Evolutionary conservation across 1,140 invertebrate species (phyloP), one percentile per base, ranked within the genome.

Genomic region (Drosophila murphyi): DNA sequence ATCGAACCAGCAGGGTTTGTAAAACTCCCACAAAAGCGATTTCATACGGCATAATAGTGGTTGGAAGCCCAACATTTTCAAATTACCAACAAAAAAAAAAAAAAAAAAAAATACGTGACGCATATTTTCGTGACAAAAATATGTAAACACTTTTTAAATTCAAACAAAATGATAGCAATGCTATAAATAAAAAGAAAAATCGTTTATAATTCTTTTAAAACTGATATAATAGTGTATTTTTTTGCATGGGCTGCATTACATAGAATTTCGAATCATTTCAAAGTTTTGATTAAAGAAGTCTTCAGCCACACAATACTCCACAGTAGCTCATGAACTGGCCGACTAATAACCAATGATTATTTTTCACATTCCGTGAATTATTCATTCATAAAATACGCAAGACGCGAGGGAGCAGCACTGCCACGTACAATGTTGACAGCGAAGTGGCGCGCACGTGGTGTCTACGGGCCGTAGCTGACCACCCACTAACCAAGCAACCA

Each of bases 341-440:
- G 29, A 28, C 52, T 72, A 72, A 76, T 56, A 70, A 48, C 47
- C 72, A 76, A 77, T 77, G 68, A 80, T 79, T 83, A 70, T 79
- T 64, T 72, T 50, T 39, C 74, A 67, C 63, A 28, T 69, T 82
- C 37, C 5, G 41, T 32, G 57, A 59, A 62, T 76, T 76, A 79
- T 87, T 87, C 82, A 87, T 87, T 87, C 82, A 87, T 87, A 79
- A 85, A 87, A 76, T 69, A 73, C 60, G 51, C 64, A 72, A 59
- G 51, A 61, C 45, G 56, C 39, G 4, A 52, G 47, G 50, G 28
- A 43, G 32, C n/a, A 41, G 34, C 12, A 39, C 62, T 48, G 43
- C 52, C 82, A 87, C 83, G 83, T 77, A 67, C 20, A 59, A 82
- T 74, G 63, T 60, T 77, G 79, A 77, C 82, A 72, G 82, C 72